A percentile compares a stretch with the other conserved stretches of the same genome.
Conservation (phyloP, 2,888 invertebrate genomes). For the Thymelicus acteon region DNA sequence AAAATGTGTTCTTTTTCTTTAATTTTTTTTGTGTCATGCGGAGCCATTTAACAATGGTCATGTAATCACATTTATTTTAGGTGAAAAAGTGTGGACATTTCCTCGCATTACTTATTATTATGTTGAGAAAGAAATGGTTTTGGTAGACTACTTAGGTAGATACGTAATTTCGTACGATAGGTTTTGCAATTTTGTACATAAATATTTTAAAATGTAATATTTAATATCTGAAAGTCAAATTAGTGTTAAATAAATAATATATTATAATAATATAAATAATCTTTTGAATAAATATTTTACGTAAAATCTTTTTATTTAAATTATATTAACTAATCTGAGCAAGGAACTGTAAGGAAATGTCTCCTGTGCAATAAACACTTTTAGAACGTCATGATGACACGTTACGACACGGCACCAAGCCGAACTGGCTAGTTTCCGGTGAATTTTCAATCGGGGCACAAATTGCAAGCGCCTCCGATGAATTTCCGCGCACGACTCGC, state of each 20-base stretch:
- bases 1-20: background rate
- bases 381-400: conserved; percentile 36
- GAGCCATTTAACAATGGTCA: conserved; percentile 5
- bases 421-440: conserved; percentile 60
- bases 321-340: background rate
- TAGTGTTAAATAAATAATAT: no score
- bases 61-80: background rate
- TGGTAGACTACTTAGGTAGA: no score
- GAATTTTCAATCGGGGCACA: conserved; percentile 64
- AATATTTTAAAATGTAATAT: no score
- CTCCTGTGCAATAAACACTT: conserved; percentile 12
- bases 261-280: no score
- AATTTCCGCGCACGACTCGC: conserved; percentile 71
- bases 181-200: no score
- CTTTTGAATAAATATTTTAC: no score
- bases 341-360: background rate
- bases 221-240: no score
- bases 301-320: no score
- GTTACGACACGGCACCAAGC: conserved; percentile 29
- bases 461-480: conserved; percentile 67
- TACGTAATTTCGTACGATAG: no score
- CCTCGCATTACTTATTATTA: background rate
- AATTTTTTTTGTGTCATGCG: background rate
- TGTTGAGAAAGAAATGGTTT: background rate
- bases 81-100: background rate